Base-by-base conservation (phyloP, 2,888 invertebrate species). In the Aporophyla nigra region DNA sequence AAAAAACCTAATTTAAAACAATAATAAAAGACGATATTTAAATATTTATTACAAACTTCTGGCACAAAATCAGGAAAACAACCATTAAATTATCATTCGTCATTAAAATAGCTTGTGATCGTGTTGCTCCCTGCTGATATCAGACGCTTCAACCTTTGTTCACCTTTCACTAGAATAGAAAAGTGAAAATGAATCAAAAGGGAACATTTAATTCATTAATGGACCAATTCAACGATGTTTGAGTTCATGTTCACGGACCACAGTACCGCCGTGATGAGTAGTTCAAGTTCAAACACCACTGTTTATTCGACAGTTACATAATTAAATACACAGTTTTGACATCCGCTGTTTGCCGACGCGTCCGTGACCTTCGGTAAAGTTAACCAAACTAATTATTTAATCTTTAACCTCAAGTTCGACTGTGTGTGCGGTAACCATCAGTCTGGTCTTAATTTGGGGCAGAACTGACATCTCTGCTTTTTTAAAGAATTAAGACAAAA, bases 281-380 rank as follows among this genome's bases (percentile, higher is more conserved):
- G 7, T 7, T 40, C 49, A 79, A 62, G 49, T 77, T 77, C 53
- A 49, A 70, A n/a, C 7, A 54, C 58, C 12, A 62, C 46, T 27
- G 59, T 24, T 43, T n/a, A 33, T 51, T 24, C 24, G 49, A 54
- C 54, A n/a, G 75, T 65, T 49, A 81, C 5, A 63, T 68, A 67
- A 74, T 66, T 21, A 1, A 71, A 40, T 40, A 56, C 19, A 59
- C 16, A 51, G 58, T 75, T 59, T 40, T 54, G 53, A 14, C 54
- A 63, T 33, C 58, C 65, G 65, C 16, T 51, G 46, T 46, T 10
- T 9, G 54, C 21, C 14, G 33, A 24, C 9, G 16, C 54, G 82
- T 16, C 83, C 63, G 9, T 82, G 84, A 83, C 70, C 84, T 53
- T 58, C 43, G 27, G 12, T 56, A 59, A 33, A 53, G 27, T 12